Evolutionary conservation across 2,797 vertebrate species (phyloP).

Genomic region (Mus minutoides): DNA sequence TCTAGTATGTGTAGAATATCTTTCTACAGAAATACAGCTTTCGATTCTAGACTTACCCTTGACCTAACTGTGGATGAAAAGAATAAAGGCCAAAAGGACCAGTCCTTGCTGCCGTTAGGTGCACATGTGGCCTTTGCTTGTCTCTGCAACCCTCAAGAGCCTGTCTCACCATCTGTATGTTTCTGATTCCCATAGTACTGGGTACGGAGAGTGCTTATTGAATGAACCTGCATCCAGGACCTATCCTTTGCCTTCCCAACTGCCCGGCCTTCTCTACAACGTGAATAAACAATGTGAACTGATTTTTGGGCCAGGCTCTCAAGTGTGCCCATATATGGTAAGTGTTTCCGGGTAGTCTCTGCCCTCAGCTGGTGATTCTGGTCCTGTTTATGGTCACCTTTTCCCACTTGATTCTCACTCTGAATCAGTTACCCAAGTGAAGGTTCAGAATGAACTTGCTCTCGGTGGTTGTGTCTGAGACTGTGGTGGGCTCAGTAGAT

Average conservation of each 20-base stretch:
- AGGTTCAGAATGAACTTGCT: neutral
- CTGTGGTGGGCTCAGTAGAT: accelerated
- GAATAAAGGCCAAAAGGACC: neutral
- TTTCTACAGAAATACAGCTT: neutral
- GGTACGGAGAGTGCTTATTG: slow-evolving; percentile 99
- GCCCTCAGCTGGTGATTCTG: neutral
- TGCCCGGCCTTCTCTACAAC: slow-evolving; percentile 95
- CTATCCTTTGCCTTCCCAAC: slow-evolving; percentile 94
- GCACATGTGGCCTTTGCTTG: neutral
- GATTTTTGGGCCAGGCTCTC: slow-evolving; percentile 98
- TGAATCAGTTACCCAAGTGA: neutral
- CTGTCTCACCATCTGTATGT: neutral
- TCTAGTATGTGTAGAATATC: neutral
- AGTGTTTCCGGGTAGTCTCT: slow-evolving; percentile 84
- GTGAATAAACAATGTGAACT: slow-evolving; percentile 99
- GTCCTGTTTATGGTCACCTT: neutral
- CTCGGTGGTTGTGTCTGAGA: too few relatives aligned
- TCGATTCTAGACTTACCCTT: neutral
- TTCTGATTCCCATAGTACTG: slow-evolving; percentile 94
- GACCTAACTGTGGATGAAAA: neutral
- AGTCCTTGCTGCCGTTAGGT: neutral
- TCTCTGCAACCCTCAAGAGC: neutral
- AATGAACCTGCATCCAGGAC: slow-evolving; percentile 96
- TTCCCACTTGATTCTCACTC: neutral
- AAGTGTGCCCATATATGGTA: slow-evolving; percentile 99